A percentile compares a stretch with the other conserved stretches of the same genome.
Conservation (phyloP, 2,797 vertebrate species). For the Staurois parvus region DNA sequence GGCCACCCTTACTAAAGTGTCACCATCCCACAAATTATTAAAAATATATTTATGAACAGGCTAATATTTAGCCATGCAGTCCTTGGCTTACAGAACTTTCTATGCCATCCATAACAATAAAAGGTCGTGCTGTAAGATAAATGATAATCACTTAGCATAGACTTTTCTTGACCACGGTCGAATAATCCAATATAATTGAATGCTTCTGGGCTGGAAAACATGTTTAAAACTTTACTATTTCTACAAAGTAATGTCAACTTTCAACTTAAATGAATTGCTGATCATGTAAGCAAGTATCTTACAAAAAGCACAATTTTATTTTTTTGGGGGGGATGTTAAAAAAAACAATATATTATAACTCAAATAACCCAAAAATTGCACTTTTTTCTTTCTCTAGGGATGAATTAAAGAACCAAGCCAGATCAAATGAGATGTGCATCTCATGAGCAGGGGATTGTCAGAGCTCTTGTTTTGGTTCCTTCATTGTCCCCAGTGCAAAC, state of each 20-base stretch:
- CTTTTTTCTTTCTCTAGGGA: too few relatives aligned
- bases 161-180: conserved; percentile 54
- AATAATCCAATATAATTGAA: conserved; percentile 59
- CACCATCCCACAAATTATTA: background rate
- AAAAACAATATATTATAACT: background rate
- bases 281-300: background rate
- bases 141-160: conserved; percentile 51
- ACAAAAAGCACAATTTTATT: background rate
- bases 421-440: too few relatives aligned
- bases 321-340: background rate
- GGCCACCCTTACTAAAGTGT: conserved; percentile 7
- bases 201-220: conserved; percentile 52
- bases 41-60: background rate
- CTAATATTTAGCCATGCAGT: background rate
- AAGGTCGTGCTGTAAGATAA: conserved; percentile 54
- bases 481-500: too few relatives aligned
- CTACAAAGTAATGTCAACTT: conserved; percentile 1
- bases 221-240: conserved; percentile 40
- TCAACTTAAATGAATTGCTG: background rate
- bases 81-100: background rate
- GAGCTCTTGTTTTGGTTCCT: too few relatives aligned
- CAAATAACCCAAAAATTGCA: too few relatives aligned
- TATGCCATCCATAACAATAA: conserved; percentile 42
- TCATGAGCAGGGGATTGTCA: too few relatives aligned
- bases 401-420: too few relatives aligned